These are phyloP conservation scores for Rhodinocichla rosea DNA, from an alignment of 2,113 vertebrate species.

Conservation along the genomic window DNA sequence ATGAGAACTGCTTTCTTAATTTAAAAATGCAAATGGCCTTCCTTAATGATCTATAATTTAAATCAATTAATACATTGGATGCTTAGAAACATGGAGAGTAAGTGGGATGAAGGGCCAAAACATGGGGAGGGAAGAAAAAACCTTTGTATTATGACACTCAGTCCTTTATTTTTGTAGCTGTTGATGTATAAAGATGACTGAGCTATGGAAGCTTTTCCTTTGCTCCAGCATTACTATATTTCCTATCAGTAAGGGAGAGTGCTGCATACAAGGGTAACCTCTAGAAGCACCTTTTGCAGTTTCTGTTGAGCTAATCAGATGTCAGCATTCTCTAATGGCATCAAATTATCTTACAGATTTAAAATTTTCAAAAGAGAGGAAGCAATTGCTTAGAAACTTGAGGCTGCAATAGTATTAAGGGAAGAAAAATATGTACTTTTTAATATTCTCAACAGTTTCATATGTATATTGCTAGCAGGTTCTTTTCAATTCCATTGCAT, in stretches of 20 bases:
- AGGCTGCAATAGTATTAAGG: background rate
- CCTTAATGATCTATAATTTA: background rate
- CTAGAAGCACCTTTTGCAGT: background rate
- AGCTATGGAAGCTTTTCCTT: background rate
- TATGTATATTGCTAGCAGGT: background rate
- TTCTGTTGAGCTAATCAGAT: background rate
- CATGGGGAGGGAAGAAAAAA: background rate
- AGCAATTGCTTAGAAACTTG: background rate
- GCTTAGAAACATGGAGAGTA: background rate
- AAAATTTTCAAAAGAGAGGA: background rate
- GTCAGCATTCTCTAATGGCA: background rate
- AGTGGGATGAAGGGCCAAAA: background rate
- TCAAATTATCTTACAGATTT: background rate
- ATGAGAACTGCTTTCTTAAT: background rate
- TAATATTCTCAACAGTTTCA: background rate
- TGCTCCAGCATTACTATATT: background rate
- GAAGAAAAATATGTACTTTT: background rate
- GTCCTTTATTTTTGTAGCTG: background rate
- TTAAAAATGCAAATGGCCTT: background rate
- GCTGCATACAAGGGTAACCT: background rate
- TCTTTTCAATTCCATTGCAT: background rate
- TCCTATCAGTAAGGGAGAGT: background rate
- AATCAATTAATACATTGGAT: background rate
- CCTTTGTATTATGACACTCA: accelerated
- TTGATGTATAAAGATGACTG: background rate